A percentile compares a stretch with the other conserved stretches of the same genome.
phyloP scores from a whole-genome alignment of 2,113 vertebrate species.

The Pomatorhinus ruficollis region DNA sequence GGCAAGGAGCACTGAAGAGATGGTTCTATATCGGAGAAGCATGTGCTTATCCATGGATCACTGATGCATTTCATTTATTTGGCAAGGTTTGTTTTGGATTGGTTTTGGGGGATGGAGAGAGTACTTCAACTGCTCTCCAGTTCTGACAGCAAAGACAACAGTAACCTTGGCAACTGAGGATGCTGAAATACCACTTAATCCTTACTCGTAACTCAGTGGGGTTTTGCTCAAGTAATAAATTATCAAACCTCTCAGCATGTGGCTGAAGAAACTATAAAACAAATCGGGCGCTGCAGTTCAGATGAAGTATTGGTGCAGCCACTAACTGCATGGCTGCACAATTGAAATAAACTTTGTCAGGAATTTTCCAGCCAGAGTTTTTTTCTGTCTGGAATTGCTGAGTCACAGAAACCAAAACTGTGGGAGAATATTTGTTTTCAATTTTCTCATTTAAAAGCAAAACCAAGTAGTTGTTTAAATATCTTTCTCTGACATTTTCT shows the following conservation, averaged over 20 bases:
- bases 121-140: background rate
- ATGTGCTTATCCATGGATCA: background rate
- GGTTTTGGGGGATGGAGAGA: background rate
- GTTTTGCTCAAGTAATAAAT: conserved; percentile 8
- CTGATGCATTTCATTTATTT: background rate
- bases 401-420: background rate
- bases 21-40: background rate
- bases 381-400: background rate
- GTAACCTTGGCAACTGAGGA: background rate
- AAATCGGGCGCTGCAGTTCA: background rate
- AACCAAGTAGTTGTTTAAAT: background rate
- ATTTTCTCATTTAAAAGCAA: background rate
- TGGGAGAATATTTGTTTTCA: background rate
- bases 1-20: background rate
- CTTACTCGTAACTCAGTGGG: background rate
- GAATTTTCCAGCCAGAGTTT: background rate
- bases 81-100: background rate
- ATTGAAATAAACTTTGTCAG: background rate
- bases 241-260: background rate
- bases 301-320: background rate
- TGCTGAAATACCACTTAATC: conserved; percentile 16
- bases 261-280: background rate
- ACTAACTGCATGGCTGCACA: background rate
- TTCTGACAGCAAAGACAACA: background rate
- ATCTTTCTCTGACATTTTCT: background rate